Evolutionary conservation across 2,888 invertebrate species (phyloP).

Genomic region (Prosapia bicincta): DNA sequence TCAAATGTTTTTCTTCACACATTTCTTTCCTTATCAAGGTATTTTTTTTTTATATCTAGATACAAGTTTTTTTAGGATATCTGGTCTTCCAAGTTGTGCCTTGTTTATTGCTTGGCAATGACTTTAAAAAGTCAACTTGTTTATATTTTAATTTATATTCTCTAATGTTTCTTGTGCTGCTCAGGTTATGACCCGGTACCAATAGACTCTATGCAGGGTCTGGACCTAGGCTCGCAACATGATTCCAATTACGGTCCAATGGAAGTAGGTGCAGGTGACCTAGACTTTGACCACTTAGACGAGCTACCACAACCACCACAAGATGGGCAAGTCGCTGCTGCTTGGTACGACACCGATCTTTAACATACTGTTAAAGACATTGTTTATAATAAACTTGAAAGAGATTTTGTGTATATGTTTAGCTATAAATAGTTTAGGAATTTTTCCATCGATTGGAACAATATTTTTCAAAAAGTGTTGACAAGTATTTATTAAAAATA

Average conservation of each 20-base stretch:
- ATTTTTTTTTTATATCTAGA: neutral
- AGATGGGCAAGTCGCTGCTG: conserved; percentile 80
- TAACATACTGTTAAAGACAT: conserved; percentile 46
- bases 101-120: neutral
- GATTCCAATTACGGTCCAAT: conserved; percentile 61
- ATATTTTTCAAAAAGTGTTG: neutral
- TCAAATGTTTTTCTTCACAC: too few relatives aligned
- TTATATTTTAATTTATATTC: too few relatives aligned
- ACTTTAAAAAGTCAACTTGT: neutral
- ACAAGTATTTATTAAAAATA: neutral
- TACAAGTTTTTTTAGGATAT: neutral
- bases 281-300: conserved; percentile 74
- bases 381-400: conserved; percentile 2
- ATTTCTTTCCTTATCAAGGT: too few relatives aligned
- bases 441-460: neutral
- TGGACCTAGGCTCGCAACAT: conserved; percentile 74
- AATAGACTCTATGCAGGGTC: conserved; percentile 94
- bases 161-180: too few relatives aligned
- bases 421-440: neutral
- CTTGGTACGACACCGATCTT: conserved; percentile 97
- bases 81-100: neutral
- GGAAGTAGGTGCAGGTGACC: conserved; percentile 74
- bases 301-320: conserved; percentile 79
- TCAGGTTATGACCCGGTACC: conserved; percentile 96
- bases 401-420: neutral